Conservation (phyloP, 2,797 vertebrate species). For the Sphenodon punctatus region DNA sequence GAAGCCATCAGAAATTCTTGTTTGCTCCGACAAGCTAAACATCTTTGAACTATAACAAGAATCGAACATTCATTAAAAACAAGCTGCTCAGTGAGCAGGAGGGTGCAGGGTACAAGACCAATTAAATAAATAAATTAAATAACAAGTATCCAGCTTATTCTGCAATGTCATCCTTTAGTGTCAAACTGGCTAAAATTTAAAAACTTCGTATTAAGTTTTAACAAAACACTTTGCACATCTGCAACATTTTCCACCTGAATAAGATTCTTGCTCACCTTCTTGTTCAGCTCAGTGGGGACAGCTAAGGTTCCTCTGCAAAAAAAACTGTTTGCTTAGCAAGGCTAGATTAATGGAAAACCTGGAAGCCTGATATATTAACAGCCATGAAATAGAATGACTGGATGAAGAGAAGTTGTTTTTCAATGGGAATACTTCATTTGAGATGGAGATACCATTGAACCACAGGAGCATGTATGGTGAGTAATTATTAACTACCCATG, state of each 20-base stretch:
- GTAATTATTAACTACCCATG: not conserved
- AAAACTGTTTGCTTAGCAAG: not conserved
- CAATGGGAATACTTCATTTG: not conserved
- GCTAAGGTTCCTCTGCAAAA: not conserved
- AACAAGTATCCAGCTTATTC: not conserved
- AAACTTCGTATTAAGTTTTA: not conserved
- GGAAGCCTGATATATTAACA: not conserved
- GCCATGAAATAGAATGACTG: not conserved
- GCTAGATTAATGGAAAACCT: not conserved
- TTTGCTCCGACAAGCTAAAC: not conserved
- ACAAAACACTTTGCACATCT: not conserved
- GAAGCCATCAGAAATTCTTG: not conserved
- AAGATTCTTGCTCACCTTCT: not conserved
- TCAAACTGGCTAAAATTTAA: not conserved
- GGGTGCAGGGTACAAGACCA: too few species aligned
- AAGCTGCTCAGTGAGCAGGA: too few species aligned
- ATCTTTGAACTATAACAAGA: not conserved
- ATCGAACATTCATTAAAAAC: not conserved
- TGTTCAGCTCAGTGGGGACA: not conserved
- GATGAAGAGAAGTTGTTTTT: not conserved
- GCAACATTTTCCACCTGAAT: not conserved
- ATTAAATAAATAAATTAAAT: too few species aligned
- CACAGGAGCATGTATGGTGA: not conserved
- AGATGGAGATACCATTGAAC: not conserved
- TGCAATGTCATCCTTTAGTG: not conserved